Evolutionary conservation across 2,113 vertebrate genomes (phyloP).

Genomic region (Lucifuga dentata): DNA sequence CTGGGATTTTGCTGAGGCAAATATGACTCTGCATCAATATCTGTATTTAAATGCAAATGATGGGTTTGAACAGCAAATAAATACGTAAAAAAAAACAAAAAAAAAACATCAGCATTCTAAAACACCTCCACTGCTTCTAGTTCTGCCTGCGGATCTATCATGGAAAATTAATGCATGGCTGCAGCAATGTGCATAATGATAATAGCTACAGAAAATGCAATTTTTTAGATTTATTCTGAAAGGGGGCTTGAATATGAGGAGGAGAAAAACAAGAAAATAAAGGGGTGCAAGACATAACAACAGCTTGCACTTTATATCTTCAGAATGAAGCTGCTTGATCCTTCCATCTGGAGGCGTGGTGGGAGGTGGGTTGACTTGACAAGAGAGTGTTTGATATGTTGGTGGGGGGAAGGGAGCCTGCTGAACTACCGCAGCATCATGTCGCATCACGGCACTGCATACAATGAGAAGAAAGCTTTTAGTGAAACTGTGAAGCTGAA

Average conservation of each 20-base stretch:
- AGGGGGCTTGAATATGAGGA: background rate
- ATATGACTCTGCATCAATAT: conserved; percentile 21
- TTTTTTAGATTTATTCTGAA: background rate
- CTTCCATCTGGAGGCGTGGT: conserved; percentile 49
- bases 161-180: conserved; percentile 1
- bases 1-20: conserved; percentile 25
- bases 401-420: conserved; percentile 4
- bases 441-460: conserved; percentile 26
- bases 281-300: background rate
- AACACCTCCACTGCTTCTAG: conserved; percentile 17
- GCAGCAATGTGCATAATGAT: conserved; percentile 5
- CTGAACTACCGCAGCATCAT: conserved; percentile 19
- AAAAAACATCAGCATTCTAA: conserved; percentile 12
- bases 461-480: background rate
- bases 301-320: background rate
- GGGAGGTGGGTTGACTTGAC: conserved; percentile 56
- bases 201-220: conserved; percentile 7
- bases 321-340: conserved; percentile 11
- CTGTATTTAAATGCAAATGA: conserved; percentile 46
- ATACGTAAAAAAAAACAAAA: no score
- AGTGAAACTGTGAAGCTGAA: background rate
- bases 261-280: background rate
- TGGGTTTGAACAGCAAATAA: background rate
- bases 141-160: conserved; percentile 1
- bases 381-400: conserved; percentile 48